Evolutionary conservation across 2,113 vertebrate species (phyloP), one percentile per base, ranked within the genome.

Genomic region (Rutilus rutilus): DNA sequence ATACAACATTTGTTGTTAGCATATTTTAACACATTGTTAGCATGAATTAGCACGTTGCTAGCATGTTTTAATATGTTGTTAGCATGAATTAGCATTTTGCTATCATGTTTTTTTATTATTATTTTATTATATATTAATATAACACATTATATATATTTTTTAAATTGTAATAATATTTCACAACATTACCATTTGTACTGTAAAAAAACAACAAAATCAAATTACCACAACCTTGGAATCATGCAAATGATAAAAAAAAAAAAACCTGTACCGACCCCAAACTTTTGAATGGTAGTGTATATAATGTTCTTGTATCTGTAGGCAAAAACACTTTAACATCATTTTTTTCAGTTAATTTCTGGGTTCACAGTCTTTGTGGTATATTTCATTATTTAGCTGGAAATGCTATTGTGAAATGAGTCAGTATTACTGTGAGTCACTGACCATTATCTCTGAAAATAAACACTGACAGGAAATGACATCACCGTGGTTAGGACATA

Each of bases 401-500:
- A 23, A 4, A n/a, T 78, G 87, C 80, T 47, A 64, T 59, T 21
- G 30, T 77, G 45, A 45, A 62, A 60, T 60, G 9, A 83, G 19
- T 19, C 21, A 39, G 65, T 11, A 59, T 80, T 42, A 52, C 59
- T 6, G 19, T 64, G 82, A 89, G 71, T 89, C 88, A 89, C 78
- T 77, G 71, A 45, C 77, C 67, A 47, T 33, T 69, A 47, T 45
- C 59, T 57, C 30, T 9, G 21, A 86, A 84, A 84, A 71, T 57
- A 83, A 87, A 87, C 78, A 85, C 2, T 30, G 57, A 12, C 62
- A 85, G 88, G 85, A 89, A 85, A 87, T 89, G 2, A 78, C 82
- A 64, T 87, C 82, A 85, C 15, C 5, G 14, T 23, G 74, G 10
- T 67, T 21, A 21, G 9, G 27, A 6, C 25, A 36, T 42, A 82